Conservation (phyloP, 2,113 vertebrate species). For the Etia nguti region DNA sequence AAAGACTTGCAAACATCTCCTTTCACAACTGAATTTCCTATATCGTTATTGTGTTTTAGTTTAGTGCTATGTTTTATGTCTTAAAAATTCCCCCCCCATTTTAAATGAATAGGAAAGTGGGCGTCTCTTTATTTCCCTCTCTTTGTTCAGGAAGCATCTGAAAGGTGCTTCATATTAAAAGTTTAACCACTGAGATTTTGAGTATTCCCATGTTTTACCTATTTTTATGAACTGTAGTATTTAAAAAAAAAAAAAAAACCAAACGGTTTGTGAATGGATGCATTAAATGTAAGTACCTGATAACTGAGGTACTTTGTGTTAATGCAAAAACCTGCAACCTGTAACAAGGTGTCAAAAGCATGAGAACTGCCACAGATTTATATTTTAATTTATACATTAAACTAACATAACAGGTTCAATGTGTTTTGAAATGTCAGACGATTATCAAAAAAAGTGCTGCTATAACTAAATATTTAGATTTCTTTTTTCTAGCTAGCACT, state of each 20-base stretch:
- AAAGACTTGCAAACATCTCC: not conserved
- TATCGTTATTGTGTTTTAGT: not conserved
- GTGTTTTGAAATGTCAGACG: not conserved
- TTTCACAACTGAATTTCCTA: not conserved
- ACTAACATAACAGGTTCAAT: not conserved
- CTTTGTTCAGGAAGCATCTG: not conserved
- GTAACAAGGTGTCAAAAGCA: not conserved
- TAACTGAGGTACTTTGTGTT: not conserved
- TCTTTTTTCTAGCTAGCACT: not conserved
- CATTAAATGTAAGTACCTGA: not conserved
- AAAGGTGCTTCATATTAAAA: not conserved
- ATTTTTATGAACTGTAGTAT: not conserved
- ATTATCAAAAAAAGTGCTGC: not conserved
- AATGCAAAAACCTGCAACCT: not conserved
- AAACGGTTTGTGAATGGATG: not conserved
- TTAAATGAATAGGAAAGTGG: not conserved
- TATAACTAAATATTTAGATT: not conserved
- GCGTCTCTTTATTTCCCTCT: not conserved
- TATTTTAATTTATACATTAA: not conserved
- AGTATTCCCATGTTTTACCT: not conserved
- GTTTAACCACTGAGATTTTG: not conserved
- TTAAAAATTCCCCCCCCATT: rapidly evolving
- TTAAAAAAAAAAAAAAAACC: not conserved
- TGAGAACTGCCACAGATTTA: not conserved
- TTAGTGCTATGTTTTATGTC: not conserved